Evolutionary conservation across 2,113 vertebrate species (phyloP), one percentile per base, ranked within the genome.

Genomic region (Ornithorhynchus anatinus): DNA sequence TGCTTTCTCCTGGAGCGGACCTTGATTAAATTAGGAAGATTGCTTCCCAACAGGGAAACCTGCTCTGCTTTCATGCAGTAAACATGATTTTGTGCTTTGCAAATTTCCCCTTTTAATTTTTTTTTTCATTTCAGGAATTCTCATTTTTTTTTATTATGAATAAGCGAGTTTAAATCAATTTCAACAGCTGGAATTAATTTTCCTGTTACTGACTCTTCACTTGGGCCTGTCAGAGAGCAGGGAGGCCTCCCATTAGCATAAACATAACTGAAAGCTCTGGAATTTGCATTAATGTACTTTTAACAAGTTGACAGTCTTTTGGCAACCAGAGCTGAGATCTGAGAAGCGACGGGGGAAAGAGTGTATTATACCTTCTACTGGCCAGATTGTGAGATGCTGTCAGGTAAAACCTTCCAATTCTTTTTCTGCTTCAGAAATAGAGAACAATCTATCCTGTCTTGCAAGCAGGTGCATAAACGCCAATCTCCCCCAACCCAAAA

Each of bases 131-230:
- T 85, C 59, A 57, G 72, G 59, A 84, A 81, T 85, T 69, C 38
- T 77, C n/a, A n/a, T n/a, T 61, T 59, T 25, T 15, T 10, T 59
- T 84, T 79, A 69, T 81, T 85, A 78, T 86, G 83, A 86, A 88
- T 89, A 89, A 88, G 76, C 77, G 80, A 79, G 73, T 86, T 85
- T 80, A 87, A 90, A 90, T 87, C 84, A 86, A 87, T 85, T 88
- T 87, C 84, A 89, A 89, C 89, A 92, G 91, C 91, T 92, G 91
- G 89, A 91, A 89, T 89, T 92, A 86, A 91, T 92, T 91, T 92
- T 90, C 85, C 73, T 79, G 76, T 88, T 90, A 74, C 84, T 84
- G 85, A 87, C 82, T 90, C 85, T 90, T 90, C 86, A 86, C 84
- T 91, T 86, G 76, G 85, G 84, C 81, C 85, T 90, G 88, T 90